These are phyloP conservation scores for Hiodon tergisus DNA, from an alignment of 2,113 vertebrate genomes.

Conservation along the genomic window DNA sequence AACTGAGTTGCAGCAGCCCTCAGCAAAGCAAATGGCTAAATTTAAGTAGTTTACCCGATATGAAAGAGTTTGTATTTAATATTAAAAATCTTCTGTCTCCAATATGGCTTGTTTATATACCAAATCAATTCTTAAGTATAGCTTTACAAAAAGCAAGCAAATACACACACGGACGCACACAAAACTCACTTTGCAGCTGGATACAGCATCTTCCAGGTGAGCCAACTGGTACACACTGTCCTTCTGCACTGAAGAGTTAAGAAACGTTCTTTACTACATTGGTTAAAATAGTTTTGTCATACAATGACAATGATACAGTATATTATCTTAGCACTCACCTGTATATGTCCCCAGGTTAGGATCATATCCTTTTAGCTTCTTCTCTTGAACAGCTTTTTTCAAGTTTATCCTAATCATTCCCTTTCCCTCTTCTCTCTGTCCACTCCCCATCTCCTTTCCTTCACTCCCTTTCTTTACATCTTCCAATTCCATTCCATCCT, in stretches of 20 bases:
- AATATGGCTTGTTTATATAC: no score
- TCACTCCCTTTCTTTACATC: slow-evolving; percentile 21
- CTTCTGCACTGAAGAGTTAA: slow-evolving; percentile 68
- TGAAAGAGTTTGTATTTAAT: no score
- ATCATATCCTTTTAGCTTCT: slow-evolving; percentile 73
- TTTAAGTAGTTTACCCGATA: no score
- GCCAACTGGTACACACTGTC: slow-evolving; percentile 69
- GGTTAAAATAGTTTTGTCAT: not conserved
- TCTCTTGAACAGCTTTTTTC: slow-evolving; percentile 67
- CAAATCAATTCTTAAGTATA: no score
- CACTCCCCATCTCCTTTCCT: slow-evolving; percentile 31
- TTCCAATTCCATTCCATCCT: not conserved
- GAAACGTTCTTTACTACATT: not conserved
- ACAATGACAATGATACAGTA: not conserved
- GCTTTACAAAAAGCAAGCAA: no score
- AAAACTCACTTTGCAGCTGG: slow-evolving; percentile 55
- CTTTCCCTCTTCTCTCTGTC: slow-evolving; percentile 35
- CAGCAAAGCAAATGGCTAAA: no score
- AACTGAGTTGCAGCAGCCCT: no score
- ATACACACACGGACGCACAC: no score
- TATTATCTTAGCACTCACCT: slow-evolving; percentile 16
- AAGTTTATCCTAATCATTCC: slow-evolving; percentile 58
- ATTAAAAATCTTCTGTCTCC: no score
- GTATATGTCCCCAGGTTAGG: slow-evolving; percentile 61
- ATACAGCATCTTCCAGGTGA: slow-evolving; percentile 69